Conservation (phyloP, 2,888 invertebrate genomes). For the Diplolepis rosae region DNA sequence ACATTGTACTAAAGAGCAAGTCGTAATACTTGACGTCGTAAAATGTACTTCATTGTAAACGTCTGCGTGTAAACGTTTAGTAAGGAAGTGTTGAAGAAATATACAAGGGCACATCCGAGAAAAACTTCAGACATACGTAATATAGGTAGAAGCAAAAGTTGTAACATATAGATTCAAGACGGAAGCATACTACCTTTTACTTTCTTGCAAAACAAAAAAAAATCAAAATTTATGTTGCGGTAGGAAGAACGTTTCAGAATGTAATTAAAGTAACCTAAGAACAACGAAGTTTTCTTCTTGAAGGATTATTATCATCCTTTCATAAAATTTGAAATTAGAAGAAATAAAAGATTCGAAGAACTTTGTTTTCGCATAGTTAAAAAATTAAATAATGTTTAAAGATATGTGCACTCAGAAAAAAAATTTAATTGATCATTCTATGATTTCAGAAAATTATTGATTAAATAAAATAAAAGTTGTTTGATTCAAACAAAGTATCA, state of each 20-base stretch:
- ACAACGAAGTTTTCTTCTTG: neutral
- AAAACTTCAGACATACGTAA: neutral
- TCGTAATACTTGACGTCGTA: neutral
- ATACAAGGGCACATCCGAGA: neutral
- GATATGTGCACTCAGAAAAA: no score
- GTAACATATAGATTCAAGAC: neutral
- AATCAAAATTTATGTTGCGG: neutral
- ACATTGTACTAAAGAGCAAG: neutral
- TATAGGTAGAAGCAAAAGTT: neutral
- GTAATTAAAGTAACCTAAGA: neutral
- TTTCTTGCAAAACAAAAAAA: neutral
- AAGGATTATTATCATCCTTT: no score
- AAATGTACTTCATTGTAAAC: neutral
- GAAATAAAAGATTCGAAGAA: no score
- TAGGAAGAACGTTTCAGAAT: neutral
- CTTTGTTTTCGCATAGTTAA: no score
- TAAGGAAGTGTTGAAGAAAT: neutral
- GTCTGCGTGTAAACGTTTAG: neutral
- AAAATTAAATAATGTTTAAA: no score
- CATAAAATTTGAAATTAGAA: no score
- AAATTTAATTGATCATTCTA: no score
- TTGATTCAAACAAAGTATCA: no score
- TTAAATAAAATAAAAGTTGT: no score
- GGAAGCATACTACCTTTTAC: neutral
- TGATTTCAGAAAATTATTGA: no score